Percentiles rank a stretch among this genome's conserved stretches.
phyloP scores from a whole-genome alignment of 2,113 vertebrate species.

The Bubo bubo region DNA sequence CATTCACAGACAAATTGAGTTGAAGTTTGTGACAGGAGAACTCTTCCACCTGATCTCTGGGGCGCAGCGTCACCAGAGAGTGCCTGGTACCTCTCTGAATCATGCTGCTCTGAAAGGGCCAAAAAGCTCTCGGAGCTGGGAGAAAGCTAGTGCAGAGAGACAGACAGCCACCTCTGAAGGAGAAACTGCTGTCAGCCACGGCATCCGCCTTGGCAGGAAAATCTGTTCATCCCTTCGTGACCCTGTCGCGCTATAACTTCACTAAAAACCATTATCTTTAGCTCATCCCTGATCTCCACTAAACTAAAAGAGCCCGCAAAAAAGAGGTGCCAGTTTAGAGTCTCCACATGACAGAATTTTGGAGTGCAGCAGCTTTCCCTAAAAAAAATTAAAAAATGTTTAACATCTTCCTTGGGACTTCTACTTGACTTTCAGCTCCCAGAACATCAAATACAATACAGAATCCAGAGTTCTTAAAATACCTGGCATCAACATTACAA shows the following conservation, averaged over 20 bases:
- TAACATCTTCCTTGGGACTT: conserved; percentile 6
- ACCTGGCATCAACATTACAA: not conserved
- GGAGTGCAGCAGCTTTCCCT: not conserved
- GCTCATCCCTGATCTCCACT: not conserved
- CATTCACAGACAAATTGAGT: not conserved
- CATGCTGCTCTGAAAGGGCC: not conserved
- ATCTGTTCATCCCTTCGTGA: not conserved
- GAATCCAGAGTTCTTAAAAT: not conserved
- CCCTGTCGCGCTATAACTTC: not conserved
- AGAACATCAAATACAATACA: not conserved
- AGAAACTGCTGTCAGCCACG: not conserved
- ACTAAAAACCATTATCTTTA: not conserved
- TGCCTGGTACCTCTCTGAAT: not conserved
- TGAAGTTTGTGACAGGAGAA: not conserved
- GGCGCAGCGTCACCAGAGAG: fast-evolving
- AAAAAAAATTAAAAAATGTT: not conserved
- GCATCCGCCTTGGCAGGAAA: not conserved
- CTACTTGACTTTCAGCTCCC: not conserved
- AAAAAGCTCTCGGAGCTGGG: not conserved
- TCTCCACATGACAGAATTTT: not conserved
- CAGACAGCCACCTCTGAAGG: not conserved
- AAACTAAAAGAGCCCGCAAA: not conserved
- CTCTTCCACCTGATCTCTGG: not conserved
- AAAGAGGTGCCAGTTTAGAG: not conserved
- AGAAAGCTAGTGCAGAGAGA: not conserved